Base-by-base conservation (phyloP, 2,888 invertebrate genomes). In the Sarcophaga subvicina region DNA sequence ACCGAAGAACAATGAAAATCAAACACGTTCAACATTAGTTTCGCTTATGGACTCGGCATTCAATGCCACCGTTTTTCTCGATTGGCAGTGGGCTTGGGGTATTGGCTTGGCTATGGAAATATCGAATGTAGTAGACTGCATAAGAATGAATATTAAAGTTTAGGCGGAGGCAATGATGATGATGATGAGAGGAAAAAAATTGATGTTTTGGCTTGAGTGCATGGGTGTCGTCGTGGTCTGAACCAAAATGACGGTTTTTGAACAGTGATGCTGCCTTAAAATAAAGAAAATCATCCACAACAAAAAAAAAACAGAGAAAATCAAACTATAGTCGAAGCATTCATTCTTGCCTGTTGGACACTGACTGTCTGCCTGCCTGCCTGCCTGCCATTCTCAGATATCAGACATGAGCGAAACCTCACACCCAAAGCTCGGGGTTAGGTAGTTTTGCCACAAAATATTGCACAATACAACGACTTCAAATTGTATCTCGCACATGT, bases 1-100 rank as follows among this genome's bases (percentile, higher is more conserved):
- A 80, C 83, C 77, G 78, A 86, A 83, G 79, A 82, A 82, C 81
- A 87, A 87, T 87, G 81, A 83, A 80, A 86, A 86, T 86, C 80
- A 77, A 80, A 83, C 73, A 80, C 77, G 64, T 82, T 80, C 60
- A 80, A 80, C 83, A 86, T 77, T 83, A 73, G 80, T 67, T 85
- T 85, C 27, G 63, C 76, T 80, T 63, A 77, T 49, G 75, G 75
- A 71, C 27, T 59, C 12, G 66, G 12, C 20, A 17, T n/a, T 17
- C 14, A 25, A 11, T 1, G 20, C 12, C 12, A 45, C 37, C 37
- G 37, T 37, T 37, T 37, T 37, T 8, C 37, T 2, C 10, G 8
- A 37, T 37, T 37, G 37, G 37, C 0, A 22, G 49, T n/a, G 47
- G n/a, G 45, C 45, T 17, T n/a, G 22, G 37, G 1, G 47, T 17